These are phyloP conservation scores for Vollenhovia emeryi DNA, from an alignment of 1,140 invertebrate genomes.

Conservation along the genomic window DNA sequence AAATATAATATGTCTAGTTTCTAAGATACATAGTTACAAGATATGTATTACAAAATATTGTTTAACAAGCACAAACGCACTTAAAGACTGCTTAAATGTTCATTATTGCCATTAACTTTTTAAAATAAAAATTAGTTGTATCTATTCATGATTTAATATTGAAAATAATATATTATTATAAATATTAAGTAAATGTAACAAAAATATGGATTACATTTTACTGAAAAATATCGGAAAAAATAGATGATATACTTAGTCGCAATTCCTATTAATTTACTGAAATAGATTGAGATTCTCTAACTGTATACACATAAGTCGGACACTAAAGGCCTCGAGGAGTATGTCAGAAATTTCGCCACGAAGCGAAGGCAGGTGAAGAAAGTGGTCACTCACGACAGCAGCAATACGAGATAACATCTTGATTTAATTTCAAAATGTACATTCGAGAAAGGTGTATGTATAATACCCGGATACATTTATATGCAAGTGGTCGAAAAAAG, in stretches of 20 bases:
- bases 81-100: neutral
- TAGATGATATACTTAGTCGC: neutral
- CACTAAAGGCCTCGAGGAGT: conserved; percentile 77
- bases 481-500: neutral
- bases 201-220: neutral
- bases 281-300: neutral
- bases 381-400: conserved; percentile 74
- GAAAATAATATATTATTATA: neutral
- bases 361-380: conserved; percentile 72
- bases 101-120: neutral
- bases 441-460: conserved; percentile 15
- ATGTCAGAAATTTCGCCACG: conserved; percentile 76
- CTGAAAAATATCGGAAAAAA: neutral
- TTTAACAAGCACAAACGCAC: neutral
- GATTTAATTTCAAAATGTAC: conserved; percentile 46
- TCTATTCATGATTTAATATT: neutral
- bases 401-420: conserved; percentile 3
- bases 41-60: no score
- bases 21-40: no score
- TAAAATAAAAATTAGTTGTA: neutral
- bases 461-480: neutral
- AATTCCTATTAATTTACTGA: neutral
- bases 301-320: conserved; percentile 71
- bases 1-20: neutral
- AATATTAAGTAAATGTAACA: conserved; percentile 17